Evolutionary conservation across 2,888 invertebrate species (phyloP), one percentile per base, ranked within the genome.

Genomic region (Thalpophila matura): DNA sequence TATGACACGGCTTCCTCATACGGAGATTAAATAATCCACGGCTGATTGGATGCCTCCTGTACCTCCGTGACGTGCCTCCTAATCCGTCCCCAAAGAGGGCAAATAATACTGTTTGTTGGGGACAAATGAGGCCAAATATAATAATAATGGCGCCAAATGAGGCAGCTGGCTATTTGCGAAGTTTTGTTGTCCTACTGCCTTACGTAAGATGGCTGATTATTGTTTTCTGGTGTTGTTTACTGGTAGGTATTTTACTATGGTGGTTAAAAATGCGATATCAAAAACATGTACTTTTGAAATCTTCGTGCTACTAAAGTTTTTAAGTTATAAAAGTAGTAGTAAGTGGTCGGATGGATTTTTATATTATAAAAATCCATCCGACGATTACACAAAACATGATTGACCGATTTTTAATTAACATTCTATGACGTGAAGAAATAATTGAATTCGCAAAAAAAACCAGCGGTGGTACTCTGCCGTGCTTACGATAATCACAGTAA

Each of bases 21-120:
- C 26, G 43, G 33, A 72, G 68, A 75, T 76, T 66, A 77, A 79
- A 72, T 79, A 64, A 75, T 72, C 68, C 59, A 50, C 63, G 55
- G 22, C 40, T 64, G 72, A 77, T 77, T 74, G 69, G 74, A 79
- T 66, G 53, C 60, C 50, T 61, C 38, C 68, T 33, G 45, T 57
- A 53, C 24, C 29, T 53, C 6, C 74, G 73, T 77, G 77, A 73
- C 61, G 55, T 18, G 68, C 59, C 35, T 77, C 40, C 35, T 64
- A 65, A 59, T 77, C 50, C 63, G 40, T 38, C 29, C 47, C 55
- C 24, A 14, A 58, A 53, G 51, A 63, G 49, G 53, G 50, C 61
- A 51, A 68, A 77, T 62, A 68, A 42, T 35, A 40, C 38, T 56
- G 58, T 77, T 77, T 77, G 68, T 59, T 27, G 26, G 50, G 47